phyloP scores from a whole-genome alignment of 2,113 vertebrate genomes.

The Ictalurus furcatus region DNA sequence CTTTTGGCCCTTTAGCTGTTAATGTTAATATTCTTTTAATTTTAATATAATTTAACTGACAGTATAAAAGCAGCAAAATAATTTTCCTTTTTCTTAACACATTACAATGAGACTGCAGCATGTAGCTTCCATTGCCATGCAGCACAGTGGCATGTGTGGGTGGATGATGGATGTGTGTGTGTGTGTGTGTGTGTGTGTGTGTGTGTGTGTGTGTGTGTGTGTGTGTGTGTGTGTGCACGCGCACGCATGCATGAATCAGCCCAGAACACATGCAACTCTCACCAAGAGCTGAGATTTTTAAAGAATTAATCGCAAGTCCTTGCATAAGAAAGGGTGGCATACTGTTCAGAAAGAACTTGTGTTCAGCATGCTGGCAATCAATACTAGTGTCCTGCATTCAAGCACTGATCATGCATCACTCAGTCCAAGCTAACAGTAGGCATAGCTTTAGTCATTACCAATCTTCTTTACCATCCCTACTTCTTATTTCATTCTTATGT shows the following conservation, averaged over 20 bases:
- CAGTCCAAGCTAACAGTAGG: background rate
- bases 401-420: slow-evolving; percentile 4
- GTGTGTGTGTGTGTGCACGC: background rate
- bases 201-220: background rate
- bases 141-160: slow-evolving; percentile 34
- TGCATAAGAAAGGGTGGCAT: slow-evolving; percentile 42
- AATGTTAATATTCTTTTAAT: background rate
- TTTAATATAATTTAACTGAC: background rate
- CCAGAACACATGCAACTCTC: slow-evolving; percentile 7
- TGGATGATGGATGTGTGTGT: background rate
- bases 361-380: slow-evolving; percentile 15
- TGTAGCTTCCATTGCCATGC: slow-evolving; percentile 23
- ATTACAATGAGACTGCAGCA: background rate
- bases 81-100: background rate
- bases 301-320: slow-evolving; percentile 33
- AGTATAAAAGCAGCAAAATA: background rate
- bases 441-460: background rate
- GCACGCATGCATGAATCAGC: slow-evolving; percentile 15
- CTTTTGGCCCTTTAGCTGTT: background rate
- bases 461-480: background rate
- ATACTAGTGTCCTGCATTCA: background rate
- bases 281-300: slow-evolving; percentile 24
- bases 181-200: background rate
- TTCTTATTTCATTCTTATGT: background rate
- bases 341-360: slow-evolving; percentile 2